Evolutionary conservation across 2,113 vertebrate species (phyloP).

Genomic region (Lichenostomus cassidix): DNA sequence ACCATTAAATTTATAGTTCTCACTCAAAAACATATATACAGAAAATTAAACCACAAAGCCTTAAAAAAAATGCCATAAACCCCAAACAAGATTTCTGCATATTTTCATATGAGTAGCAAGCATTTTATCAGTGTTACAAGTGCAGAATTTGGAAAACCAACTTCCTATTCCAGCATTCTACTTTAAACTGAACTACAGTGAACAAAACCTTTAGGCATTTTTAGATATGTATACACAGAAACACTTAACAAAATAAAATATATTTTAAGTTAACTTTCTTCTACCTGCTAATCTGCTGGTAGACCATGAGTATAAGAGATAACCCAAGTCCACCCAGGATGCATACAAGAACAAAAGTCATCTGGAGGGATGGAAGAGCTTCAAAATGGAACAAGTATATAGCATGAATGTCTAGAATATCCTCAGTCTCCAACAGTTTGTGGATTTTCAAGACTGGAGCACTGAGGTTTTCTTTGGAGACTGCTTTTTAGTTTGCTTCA

Average conservation of each 20-base stretch:
- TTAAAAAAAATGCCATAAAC: not conserved
- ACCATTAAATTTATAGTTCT: not conserved
- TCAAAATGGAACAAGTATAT: not conserved
- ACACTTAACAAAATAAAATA: not conserved
- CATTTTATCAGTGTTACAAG: not conserved
- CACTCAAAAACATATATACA: not conserved
- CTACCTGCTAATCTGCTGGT: not conserved
- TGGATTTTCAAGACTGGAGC: not conserved
- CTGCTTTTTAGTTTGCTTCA: not conserved
- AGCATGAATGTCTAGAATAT: accelerated
- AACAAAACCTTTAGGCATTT: not conserved
- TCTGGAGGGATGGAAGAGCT: not conserved
- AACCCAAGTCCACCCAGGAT: not conserved
- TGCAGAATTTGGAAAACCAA: not conserved
- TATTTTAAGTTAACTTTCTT: not conserved
- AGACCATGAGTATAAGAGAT: not conserved
- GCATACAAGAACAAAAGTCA: not conserved
- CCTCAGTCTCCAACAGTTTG: not conserved
- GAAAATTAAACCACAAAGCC: not conserved
- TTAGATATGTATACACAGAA: not conserved
- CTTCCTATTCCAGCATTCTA: not conserved
- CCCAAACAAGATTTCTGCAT: not conserved
- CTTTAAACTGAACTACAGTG: not conserved
- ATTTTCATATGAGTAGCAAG: not conserved
- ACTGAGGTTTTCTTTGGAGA: not conserved